Conservation (phyloP, 2,113 vertebrate species). For the Siniperca knerii region DNA sequence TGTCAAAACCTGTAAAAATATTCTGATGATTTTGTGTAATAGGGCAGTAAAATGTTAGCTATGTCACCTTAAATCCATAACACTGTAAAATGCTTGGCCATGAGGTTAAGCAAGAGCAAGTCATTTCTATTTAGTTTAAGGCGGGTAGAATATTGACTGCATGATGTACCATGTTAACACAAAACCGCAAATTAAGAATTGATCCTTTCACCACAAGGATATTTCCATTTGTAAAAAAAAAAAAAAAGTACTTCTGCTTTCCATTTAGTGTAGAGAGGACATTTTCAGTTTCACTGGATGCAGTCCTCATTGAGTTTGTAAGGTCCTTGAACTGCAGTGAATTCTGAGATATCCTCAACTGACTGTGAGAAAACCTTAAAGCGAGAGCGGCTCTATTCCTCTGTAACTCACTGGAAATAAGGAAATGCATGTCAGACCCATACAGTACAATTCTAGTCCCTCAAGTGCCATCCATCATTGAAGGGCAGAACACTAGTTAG, state of each 20-base stretch:
- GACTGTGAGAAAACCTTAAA: constrained; percentile 67
- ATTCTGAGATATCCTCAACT: constrained; percentile 63
- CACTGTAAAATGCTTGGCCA: constrained; percentile 16
- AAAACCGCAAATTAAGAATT: constrained; percentile 72
- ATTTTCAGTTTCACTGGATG: constrained; percentile 38
- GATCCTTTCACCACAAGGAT: constrained; percentile 51
- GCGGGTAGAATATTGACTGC: constrained; percentile 58
- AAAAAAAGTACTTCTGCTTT: constrained; percentile 1
- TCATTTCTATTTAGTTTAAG: constrained; percentile 57
- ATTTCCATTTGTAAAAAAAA: constrained; percentile 34
- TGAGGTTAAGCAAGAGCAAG: constrained; percentile 44
- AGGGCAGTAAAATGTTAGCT: constrained; percentile 29
- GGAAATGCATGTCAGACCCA: constrained; percentile 82
- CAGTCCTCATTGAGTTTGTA: constrained; percentile 45
- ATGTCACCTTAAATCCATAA: constrained; percentile 32
- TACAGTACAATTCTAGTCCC: constrained; percentile 81
- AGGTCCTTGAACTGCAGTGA: constrained; percentile 59
- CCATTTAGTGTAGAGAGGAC: constrained; percentile 15
- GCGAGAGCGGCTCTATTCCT: constrained; percentile 68
- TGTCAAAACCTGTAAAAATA: constrained; percentile 6
- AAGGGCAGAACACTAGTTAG: constrained; percentile 85
- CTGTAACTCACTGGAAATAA: constrained; percentile 79
- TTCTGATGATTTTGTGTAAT: background rate
- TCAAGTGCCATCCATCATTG: constrained; percentile 85
- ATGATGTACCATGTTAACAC: constrained; percentile 65